phyloP scores from a whole-genome alignment of 2,797 vertebrate species.

The Myotis findleyi region DNA sequence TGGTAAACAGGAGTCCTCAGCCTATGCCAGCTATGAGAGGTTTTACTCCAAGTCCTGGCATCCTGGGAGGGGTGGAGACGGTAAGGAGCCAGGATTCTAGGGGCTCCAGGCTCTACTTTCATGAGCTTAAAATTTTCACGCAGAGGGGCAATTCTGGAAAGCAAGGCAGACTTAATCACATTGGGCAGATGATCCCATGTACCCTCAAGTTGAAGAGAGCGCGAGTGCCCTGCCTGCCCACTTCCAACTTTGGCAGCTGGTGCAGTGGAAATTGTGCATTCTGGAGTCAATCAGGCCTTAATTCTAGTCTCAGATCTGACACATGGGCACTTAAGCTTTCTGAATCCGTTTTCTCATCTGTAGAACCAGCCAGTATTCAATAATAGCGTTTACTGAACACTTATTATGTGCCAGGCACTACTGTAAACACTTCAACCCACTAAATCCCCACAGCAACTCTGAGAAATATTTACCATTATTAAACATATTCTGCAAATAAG shows the following conservation, averaged over 20 bases:
- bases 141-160: neutral
- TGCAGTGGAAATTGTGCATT: neutral
- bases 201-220: neutral
- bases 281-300: slow-evolving; percentile 40
- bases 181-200: neutral
- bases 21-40: slow-evolving; percentile 13
- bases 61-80: neutral
- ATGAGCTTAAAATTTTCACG: neutral
- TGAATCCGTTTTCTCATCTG: slow-evolving; percentile 42
- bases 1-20: neutral
- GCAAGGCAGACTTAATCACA: neutral
- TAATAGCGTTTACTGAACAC: slow-evolving; percentile 44
- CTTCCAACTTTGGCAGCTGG: slow-evolving; percentile 18
- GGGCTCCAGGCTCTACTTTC: neutral
- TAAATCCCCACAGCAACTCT: slow-evolving; percentile 34
- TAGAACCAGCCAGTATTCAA: slow-evolving; percentile 46
- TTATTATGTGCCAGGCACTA: slow-evolving; percentile 10
- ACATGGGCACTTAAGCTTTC: slow-evolving; percentile 1
- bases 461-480: neutral
- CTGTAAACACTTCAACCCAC: neutral
- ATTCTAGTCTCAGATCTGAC: slow-evolving; percentile 56
- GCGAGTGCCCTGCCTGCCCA: neutral
- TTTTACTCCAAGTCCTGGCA: slow-evolving; percentile 47
- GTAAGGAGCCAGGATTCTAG: neutral
- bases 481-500: slow-evolving; percentile 12